Evolutionary conservation across 2,797 vertebrate species (phyloP), one percentile per base, ranked within the genome.

Genomic region (Potorous gilbertii): DNA sequence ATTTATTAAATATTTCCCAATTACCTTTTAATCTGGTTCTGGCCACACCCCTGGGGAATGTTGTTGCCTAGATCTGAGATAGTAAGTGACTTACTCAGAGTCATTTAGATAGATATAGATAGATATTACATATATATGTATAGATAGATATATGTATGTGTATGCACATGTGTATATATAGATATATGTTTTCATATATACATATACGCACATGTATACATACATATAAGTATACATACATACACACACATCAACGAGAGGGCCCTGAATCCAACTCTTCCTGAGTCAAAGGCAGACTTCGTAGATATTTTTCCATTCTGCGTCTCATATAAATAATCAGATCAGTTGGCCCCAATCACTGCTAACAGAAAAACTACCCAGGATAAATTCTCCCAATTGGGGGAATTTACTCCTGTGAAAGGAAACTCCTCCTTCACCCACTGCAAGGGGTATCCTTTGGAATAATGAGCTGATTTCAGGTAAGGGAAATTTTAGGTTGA

Each of bases 401-500:
- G 21, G 40, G 21, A 87, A 87, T 87, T 87, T 87, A 50, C 40
- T 87, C 21, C 74, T 87, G 10, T 87, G 40, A 46, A 87, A 8
- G 40, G 40, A 81, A 87, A 50, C 21, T 87, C 21, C 1, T 87
- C 40, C 74, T 87, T 87, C 40, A 87, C 40, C 74, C 9, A 50
- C 40, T 87, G 74, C 40, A 50, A 87, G 74, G 74, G 74, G 40
- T 87, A 87, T n/a, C 16, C 50, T 54, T 94, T 90, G 27, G 24
- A 81, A 95, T 95, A 92, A 96, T 66, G 55, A 95, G 95, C 92
- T 56, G 34, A 94, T 95, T 74, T 97, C 91, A 96, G 92, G 94
- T 94, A 96, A 97, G 92, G 90, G 90, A 96, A 95, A 93, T 92
- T 96, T 97, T 59, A 97, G 94, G 74, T 66, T 97, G 91, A 97